These are phyloP conservation scores for Tricholaema leucomelas DNA, from an alignment of 2,113 vertebrate species.

Conservation along the genomic window DNA sequence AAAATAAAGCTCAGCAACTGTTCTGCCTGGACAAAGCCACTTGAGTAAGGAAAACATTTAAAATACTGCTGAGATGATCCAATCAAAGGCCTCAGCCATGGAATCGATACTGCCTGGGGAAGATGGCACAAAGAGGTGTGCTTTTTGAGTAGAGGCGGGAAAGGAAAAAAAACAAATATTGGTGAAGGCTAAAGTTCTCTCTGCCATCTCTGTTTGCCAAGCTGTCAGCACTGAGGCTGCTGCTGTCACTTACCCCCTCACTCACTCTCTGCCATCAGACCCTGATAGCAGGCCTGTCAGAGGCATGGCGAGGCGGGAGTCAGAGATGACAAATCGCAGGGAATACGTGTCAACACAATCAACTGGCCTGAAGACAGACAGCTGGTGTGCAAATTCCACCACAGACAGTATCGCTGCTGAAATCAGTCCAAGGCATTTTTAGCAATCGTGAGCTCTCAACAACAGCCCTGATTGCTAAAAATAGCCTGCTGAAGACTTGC, in stretches of 20 bases:
- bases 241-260: slow-evolving; percentile 26
- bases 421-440: slow-evolving; percentile 57
- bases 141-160: accelerated
- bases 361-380: slow-evolving; percentile 64
- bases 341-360: slow-evolving; percentile 64
- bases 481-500: slow-evolving; percentile 1
- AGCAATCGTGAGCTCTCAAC: slow-evolving; percentile 24
- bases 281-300: slow-evolving; percentile 54
- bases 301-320: neutral
- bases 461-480: slow-evolving; percentile 52
- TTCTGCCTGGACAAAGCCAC: neutral
- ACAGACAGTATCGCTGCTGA: slow-evolving; percentile 11
- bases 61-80: neutral
- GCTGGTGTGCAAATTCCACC: slow-evolving; percentile 62
- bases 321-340: slow-evolving; percentile 66
- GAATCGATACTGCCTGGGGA: accelerated
- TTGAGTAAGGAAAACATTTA: neutral
- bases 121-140: neutral
- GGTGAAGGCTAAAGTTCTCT: neutral
- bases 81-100: neutral
- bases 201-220: neutral
- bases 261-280: slow-evolving; percentile 37
- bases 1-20: neutral
- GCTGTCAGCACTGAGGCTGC: slow-evolving; percentile 15
- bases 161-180: neutral